These are phyloP conservation scores for Acrobeloides nanus DNA, from an alignment of 2,888 invertebrate species.

Conservation along the genomic window DNA sequence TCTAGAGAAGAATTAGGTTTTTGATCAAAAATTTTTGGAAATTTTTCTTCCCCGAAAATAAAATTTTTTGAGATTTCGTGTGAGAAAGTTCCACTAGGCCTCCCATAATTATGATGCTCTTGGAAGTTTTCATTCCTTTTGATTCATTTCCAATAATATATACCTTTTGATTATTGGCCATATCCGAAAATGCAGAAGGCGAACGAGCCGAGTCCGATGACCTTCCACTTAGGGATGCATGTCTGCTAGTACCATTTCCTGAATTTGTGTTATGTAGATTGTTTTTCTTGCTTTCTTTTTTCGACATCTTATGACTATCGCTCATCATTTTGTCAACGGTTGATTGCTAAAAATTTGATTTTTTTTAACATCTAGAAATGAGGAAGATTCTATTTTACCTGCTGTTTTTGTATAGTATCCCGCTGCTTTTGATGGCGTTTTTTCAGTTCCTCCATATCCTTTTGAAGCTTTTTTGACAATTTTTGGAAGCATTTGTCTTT, in stretches of 20 bases:
- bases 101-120: too few species aligned
- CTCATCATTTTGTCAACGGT: constrained; percentile 50
- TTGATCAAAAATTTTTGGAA: constrained; percentile 1
- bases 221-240: constrained; percentile 17
- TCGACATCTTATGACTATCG: constrained; percentile 38
- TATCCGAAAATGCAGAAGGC: too few species aligned
- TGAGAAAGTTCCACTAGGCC: too few species aligned
- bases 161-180: too few species aligned
- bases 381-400: constrained; percentile 21
- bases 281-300: constrained; percentile 36
- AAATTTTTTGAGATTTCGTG: too few species aligned
- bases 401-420: constrained; percentile 70
- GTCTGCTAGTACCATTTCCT: constrained; percentile 12
- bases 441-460: constrained; percentile 79
- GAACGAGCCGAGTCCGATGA: constrained; percentile 15
- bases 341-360: constrained; percentile 35
- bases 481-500: constrained; percentile 82
- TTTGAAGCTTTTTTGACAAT: constrained; percentile 85
- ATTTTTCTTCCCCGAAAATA: too few species aligned
- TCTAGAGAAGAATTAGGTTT: constrained; percentile 34
- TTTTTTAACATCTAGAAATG: neutral
- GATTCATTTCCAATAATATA: too few species aligned
- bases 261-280: constrained; percentile 17
- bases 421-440: constrained; percentile 90
- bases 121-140: too few species aligned